phyloP scores from a whole-genome alignment of 2,113 vertebrate genomes.

The Dicentrarchus labrax region DNA sequence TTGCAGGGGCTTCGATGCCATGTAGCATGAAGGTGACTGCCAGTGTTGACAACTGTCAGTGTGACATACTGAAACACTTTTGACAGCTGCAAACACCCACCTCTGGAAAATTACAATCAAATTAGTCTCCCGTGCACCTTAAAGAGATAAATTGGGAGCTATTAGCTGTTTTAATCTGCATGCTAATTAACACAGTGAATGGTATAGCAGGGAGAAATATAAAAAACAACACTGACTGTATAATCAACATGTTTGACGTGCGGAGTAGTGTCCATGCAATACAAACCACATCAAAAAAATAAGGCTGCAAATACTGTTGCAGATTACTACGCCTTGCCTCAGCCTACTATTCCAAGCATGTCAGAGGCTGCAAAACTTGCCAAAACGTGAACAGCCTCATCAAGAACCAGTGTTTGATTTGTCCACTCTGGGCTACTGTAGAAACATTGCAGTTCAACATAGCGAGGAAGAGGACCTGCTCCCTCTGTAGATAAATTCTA shows the following conservation, averaged over 20 bases:
- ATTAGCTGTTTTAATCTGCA: conserved; percentile 29
- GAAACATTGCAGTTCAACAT: too few relatives aligned
- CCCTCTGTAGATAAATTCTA: too few relatives aligned
- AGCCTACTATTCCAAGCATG: too few relatives aligned
- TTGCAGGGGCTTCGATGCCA: conserved; percentile 1
- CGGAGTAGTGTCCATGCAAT: neutral
- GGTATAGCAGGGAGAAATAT: conserved; percentile 37
- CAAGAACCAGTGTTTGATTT: too few relatives aligned
- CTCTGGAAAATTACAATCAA: conserved; percentile 46
- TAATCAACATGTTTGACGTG: neutral
- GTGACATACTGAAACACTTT: conserved; percentile 6
- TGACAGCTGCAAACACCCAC: conserved; percentile 34
- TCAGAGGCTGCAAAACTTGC: too few relatives aligned
- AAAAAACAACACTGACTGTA: neutral
- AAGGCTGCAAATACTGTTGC: neutral
- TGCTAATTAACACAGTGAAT: conserved; percentile 40
- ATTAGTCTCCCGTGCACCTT: conserved; percentile 50
- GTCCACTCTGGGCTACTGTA: too few relatives aligned
- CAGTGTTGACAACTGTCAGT: conserved; percentile 9
- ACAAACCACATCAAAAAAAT: neutral
- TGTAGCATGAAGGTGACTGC: conserved; percentile 2
- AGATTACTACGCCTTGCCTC: too few relatives aligned
- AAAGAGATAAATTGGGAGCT: conserved; percentile 27
- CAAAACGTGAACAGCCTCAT: too few relatives aligned
- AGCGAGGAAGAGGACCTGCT: too few relatives aligned